These are phyloP conservation scores for Zosterops hypoxanthus DNA, from an alignment of 2,113 vertebrate genomes.

Conservation along the genomic window DNA sequence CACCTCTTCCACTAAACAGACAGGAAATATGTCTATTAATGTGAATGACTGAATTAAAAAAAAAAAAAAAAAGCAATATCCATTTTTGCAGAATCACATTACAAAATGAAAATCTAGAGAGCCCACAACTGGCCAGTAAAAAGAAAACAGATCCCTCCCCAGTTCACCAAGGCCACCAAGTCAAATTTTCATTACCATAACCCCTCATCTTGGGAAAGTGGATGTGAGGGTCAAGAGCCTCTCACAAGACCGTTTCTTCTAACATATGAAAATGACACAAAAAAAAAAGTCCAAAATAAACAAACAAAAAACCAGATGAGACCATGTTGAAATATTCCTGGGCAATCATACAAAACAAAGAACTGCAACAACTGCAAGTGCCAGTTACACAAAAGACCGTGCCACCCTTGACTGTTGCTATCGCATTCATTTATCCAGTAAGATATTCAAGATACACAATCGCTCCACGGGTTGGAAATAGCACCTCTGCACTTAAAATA, in stretches of 20 bases:
- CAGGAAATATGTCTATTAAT: not conserved
- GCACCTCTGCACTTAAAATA: not conserved
- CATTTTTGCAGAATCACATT: not conserved
- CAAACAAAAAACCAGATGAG: not conserved
- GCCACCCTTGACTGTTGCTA: not conserved
- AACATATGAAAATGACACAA: not conserved
- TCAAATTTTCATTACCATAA: not conserved
- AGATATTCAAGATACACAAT: not conserved
- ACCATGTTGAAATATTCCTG: not conserved
- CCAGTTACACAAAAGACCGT: fast-evolving
- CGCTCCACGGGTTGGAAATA: not conserved
- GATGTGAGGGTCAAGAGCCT: not conserved
- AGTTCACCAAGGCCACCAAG: not conserved
- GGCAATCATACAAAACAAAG: not conserved
- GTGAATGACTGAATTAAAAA: not conserved
- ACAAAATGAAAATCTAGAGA: not conserved
- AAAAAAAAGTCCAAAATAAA: not conserved
- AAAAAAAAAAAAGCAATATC: not conserved
- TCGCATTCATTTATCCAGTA: not conserved
- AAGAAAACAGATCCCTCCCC: not conserved
- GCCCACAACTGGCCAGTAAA: not conserved
- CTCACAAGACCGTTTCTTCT: not conserved
- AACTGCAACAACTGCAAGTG: not conserved
- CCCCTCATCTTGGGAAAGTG: not conserved
- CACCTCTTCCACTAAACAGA: not conserved